phyloP scores from a whole-genome alignment of 2,797 vertebrate genomes.

The Protosalanx chinensis region DNA sequence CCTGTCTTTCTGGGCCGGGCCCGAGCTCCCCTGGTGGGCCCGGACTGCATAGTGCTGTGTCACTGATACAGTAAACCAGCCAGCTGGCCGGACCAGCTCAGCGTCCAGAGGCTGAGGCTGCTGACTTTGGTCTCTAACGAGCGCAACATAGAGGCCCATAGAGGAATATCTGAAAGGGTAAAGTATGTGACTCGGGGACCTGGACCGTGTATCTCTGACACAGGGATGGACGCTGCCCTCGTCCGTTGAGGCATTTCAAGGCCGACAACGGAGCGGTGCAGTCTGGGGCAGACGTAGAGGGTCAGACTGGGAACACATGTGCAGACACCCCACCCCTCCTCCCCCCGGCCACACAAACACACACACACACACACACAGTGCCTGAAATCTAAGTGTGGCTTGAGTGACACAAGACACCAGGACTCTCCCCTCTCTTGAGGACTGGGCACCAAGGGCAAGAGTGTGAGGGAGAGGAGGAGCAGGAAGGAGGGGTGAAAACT shows the following conservation, averaged over 20 bases:
- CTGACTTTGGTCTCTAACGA: slow-evolving; percentile 16
- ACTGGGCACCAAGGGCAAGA: slow-evolving; percentile 11
- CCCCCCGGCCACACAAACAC: too few relatives aligned
- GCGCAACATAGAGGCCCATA: slow-evolving; percentile 1
- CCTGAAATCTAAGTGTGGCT: slow-evolving; percentile 46
- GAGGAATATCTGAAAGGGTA: slow-evolving; percentile 33
- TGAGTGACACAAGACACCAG: slow-evolving; percentile 48
- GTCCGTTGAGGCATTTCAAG: slow-evolving; percentile 44
- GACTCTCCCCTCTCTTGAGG: slow-evolving; percentile 14
- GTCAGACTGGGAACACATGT: slow-evolving; percentile 48
- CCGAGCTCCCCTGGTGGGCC: slow-evolving; percentile 33
- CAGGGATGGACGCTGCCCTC: background rate
- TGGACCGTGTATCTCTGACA: background rate
- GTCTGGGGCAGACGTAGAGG: slow-evolving; percentile 19
- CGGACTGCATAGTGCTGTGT: slow-evolving; percentile 55
- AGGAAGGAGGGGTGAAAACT: slow-evolving; percentile 11
- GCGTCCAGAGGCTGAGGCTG: slow-evolving; percentile 27
- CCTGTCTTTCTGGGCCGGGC: slow-evolving; percentile 37
- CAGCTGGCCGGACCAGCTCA: slow-evolving; percentile 52
- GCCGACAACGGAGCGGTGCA: slow-evolving; percentile 26
- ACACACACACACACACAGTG: too few relatives aligned
- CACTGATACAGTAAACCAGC: slow-evolving; percentile 61
- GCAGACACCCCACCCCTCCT: slow-evolving; percentile 13
- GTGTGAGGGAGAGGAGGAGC: slow-evolving; percentile 4
- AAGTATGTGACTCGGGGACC: background rate